phyloP scores from a whole-genome alignment of 2,888 invertebrate genomes.

The Hypomecis atomaria region DNA sequence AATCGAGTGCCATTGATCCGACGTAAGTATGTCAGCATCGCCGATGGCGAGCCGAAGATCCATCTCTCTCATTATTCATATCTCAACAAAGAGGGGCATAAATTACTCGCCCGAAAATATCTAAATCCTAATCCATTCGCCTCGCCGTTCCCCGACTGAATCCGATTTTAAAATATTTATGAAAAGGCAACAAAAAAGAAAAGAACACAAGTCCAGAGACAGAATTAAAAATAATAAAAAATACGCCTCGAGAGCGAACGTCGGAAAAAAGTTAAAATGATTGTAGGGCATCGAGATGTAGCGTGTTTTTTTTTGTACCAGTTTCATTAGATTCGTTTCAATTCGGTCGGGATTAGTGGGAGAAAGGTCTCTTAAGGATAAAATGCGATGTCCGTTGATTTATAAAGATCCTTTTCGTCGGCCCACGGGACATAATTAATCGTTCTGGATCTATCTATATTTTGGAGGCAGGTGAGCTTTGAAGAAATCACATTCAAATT shows the following conservation, averaged over 20 bases:
- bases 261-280: constrained; percentile 81
- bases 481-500: constrained; percentile 20
- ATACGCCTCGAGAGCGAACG: constrained; percentile 73
- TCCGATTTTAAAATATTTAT: constrained; percentile 84
- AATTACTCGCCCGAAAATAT: constrained; percentile 82
- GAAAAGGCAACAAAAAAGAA: constrained; percentile 75
- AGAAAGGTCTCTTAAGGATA: constrained; percentile 78
- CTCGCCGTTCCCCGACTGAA: constrained; percentile 80
- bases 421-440: constrained; percentile 75
- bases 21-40: constrained; percentile 49
- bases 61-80: constrained; percentile 80
- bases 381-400: constrained; percentile 79
- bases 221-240: constrained; percentile 79
- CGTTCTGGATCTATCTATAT: constrained; percentile 65
- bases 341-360: constrained; percentile 81
- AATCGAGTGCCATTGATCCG: constrained; percentile 43
- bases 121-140: constrained; percentile 84
- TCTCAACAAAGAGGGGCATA: constrained; percentile 81
- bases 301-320: constrained; percentile 66
- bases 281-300: constrained; percentile 77
- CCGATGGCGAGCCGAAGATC: constrained; percentile 62
- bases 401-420: constrained; percentile 73
- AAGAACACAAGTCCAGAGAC: constrained; percentile 71
- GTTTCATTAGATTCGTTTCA: constrained; percentile 83
- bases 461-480: constrained; percentile 58